Base-by-base conservation (phyloP, 1,140 invertebrate species). In the Polypedilum vanderplanki region DNA sequence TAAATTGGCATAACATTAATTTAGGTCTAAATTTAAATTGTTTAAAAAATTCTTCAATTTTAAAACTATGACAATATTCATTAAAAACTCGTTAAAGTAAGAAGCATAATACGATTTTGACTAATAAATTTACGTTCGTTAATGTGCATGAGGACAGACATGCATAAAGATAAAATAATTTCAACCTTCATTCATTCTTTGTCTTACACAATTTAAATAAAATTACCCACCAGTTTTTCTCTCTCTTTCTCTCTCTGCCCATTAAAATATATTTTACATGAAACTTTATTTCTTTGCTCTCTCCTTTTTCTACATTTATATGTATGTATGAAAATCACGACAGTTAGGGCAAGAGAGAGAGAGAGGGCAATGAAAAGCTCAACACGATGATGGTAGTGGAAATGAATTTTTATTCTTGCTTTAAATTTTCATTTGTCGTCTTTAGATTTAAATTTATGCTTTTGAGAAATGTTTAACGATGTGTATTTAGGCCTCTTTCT, bases 401-500 rank as follows among this genome's bases (percentile, higher is more conserved):
- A 57, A 57, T 57, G 46, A 57, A 57, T n/a, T 57, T 57, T 57
- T 57, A 57, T 57, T 57, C n/a, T 57, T n/a, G 46, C 46, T 57
- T 57, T 57, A 57, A 57, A 57, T 57, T 57, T 57, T 57, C 46
- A 57, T 57, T 57, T 57, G 46, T 57, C 46, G 46, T 57, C 46
- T 57, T 57, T 57, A 57, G 10, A 57, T 57, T 57, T 57, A 57
- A 57, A 57, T 57, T 57, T 57, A 57, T 57, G 46, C 46, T 57
- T 57, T 57, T 57, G 46, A 57, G 46, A n/a, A 57, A 57, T 57
- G 46, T 15, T 57, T 57, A 57, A 57, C 46, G 46, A 57, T 57
- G 46, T 57, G 46, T 57, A 57, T 57, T 57, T 57, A 57, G 46
- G 46, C 12, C 12, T 57, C 46, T 12, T 57, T 57, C 10, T 15